Percentiles rank a stretch among this genome's conserved stretches.
Conservation (phyloP, 2,888 invertebrate genomes). For the Helobdella robusta region DNA sequence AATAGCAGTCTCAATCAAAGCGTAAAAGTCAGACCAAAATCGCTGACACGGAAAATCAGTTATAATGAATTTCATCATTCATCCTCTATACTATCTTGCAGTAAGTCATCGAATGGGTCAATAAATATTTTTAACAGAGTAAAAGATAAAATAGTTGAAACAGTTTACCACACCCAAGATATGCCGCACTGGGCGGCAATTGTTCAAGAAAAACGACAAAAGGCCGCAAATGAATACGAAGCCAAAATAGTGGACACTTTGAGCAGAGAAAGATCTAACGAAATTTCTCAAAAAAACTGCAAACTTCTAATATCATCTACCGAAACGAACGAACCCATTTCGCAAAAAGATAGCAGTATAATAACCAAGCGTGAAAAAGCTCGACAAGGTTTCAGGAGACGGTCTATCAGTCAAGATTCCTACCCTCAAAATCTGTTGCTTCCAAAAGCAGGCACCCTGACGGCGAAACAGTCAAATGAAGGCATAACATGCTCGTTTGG, state of each 20-base stretch:
- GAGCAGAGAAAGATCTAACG: conserved; percentile 1
- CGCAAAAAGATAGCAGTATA: background rate
- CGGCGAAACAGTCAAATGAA: conserved; percentile 4
- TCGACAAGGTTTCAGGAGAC: conserved; percentile 30
- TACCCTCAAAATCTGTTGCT: conserved; percentile 8
- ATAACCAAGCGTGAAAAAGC: conserved; percentile 23
- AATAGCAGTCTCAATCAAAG: background rate
- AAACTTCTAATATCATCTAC: background rate
- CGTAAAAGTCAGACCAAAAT: conserved; percentile 8
- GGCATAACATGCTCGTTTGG: conserved; percentile 37
- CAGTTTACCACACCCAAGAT: conserved; percentile 35
- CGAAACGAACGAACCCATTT: conserved; percentile 12
- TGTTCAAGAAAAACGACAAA: conserved; percentile 34
- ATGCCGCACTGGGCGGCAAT: conserved; percentile 34
- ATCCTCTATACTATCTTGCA: background rate
- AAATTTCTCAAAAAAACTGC: background rate
- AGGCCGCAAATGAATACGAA: conserved; percentile 29
- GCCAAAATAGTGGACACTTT: conserved; percentile 16
- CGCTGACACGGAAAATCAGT: conserved; percentile 19
- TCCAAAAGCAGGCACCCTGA: background rate
- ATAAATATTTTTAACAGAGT: conserved; percentile 31
- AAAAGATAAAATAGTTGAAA: conserved; percentile 35
- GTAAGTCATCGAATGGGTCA: conserved; percentile 23
- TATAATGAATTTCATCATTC: conserved; percentile 20
- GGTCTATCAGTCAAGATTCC: conserved; percentile 36